Base-by-base conservation (phyloP, 35 echinoderm and acorn worm species). In the Heliocidaris tuberculata region DNA sequence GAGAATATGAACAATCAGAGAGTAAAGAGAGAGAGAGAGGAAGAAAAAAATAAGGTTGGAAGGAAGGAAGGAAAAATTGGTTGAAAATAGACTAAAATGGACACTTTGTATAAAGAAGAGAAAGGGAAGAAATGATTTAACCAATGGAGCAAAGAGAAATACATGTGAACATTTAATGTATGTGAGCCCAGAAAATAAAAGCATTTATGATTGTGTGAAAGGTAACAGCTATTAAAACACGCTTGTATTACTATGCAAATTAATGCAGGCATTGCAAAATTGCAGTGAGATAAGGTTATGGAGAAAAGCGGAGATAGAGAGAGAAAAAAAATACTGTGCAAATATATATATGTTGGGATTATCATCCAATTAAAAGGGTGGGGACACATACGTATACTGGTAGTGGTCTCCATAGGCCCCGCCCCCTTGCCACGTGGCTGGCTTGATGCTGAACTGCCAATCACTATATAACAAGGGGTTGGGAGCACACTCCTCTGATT, bases 381-480 rank as follows among this genome's bases (percentile, higher is more conserved):
- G 87, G 29, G 65, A 78, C 47, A 12, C 32, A 17, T 32, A 27
- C 17, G 12, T 89, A n/a, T n/a, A 47, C 13, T 89, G 87, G 87
- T 89, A 42, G 87, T 47, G 21, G 85, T 2, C 35, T 30, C 85
- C 31, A 17, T n/a, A 89, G 29, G 87, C 87, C 32, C 87, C 87
- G 47, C 87, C 87, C 87, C 87, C 87, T 89, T 89, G 87, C 87
- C 87, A 89, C 87, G 87, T 89, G 87, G 87, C 31, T 48, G 87
- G 87, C 87, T 2, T 89, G 31, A 48, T 89, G 87, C 87, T 19
- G 12, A 32, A 15, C 12, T 89, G 87, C 47, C 87, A 89, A 89
- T 89, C 87, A 89, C 47, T n/a, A 47, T 32, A 89, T 32, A 89
- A 89, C 87, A 89, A 13, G 65, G 3, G 65, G 65, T 24, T 78